Percentiles rank a stretch among this genome's conserved stretches.
Evolutionary conservation across 2,113 vertebrate genomes (phyloP).

Genomic region (Bubo scandiacus): DNA sequence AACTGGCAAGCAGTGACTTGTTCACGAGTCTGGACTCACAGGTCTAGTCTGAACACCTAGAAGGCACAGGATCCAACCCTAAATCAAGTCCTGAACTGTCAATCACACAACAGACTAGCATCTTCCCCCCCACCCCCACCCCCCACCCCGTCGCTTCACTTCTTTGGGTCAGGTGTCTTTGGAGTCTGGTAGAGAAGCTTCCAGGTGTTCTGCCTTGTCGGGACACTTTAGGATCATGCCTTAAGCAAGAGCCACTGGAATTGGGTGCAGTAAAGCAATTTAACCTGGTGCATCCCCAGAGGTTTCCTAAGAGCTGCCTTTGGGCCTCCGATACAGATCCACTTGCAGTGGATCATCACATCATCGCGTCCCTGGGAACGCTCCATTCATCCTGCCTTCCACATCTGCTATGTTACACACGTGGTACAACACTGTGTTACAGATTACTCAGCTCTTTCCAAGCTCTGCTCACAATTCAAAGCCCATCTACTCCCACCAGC

Average conservation of each 20-base stretch:
- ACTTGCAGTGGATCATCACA: neutral
- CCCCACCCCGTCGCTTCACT: neutral
- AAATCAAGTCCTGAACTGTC: neutral
- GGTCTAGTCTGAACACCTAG: neutral
- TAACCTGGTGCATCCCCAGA: neutral
- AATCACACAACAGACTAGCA: neutral
- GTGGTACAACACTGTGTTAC: rapidly evolving
- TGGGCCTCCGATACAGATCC: neutral
- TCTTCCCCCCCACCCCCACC: neutral
- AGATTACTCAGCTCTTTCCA: neutral
- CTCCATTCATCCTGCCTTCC: neutral
- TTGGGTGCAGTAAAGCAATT: neutral
- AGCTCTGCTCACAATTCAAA: neutral
- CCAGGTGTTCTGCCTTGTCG: neutral
- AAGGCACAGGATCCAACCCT: neutral
- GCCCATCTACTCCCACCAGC: neutral
- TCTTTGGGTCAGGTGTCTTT: neutral
- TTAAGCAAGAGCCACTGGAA: neutral
- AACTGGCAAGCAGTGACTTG: neutral
- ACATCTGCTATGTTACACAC: neutral
- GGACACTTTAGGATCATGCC: neutral
- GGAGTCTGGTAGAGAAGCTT: neutral
- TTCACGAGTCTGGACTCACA: neutral
- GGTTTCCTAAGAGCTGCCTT: neutral
- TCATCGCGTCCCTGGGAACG: rapidly evolving